Evolutionary conservation across 2,888 invertebrate species (phyloP).

Genomic region (Oasisia sp.): DNA sequence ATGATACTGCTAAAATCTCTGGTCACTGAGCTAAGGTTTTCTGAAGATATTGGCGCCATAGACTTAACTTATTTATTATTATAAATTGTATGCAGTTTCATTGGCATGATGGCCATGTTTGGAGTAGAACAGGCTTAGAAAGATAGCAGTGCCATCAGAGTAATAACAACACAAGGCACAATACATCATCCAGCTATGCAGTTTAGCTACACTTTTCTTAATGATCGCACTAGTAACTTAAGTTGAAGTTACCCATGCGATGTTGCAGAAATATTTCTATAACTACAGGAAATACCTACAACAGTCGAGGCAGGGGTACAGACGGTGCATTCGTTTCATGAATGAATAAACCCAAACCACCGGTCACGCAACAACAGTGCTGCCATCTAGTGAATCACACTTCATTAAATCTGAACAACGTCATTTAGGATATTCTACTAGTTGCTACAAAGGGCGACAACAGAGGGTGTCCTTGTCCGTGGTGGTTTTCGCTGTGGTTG

Average conservation of each 20-base stretch:
- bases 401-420: constrained; percentile 4
- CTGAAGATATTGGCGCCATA: no score
- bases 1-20: no score
- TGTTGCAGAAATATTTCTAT: neutral
- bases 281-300: neutral
- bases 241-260: neutral
- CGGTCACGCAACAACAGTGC: neutral
- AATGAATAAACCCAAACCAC: neutral
- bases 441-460: neutral
- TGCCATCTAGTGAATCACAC: neutral
- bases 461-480: neutral
- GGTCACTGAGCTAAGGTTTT: no score
- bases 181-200: neutral
- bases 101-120: neutral
- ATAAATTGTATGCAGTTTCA: neutral
- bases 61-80: no score
- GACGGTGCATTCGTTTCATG: neutral
- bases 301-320: neutral
- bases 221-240: neutral
- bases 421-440: neutral
- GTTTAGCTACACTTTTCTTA: neutral
- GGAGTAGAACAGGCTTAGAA: neutral
- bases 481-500: neutral
- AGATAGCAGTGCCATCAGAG: neutral
- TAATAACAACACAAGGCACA: neutral